phyloP scores from a whole-genome alignment of 2,113 vertebrate genomes.

The Thryonomys swinderianus region DNA sequence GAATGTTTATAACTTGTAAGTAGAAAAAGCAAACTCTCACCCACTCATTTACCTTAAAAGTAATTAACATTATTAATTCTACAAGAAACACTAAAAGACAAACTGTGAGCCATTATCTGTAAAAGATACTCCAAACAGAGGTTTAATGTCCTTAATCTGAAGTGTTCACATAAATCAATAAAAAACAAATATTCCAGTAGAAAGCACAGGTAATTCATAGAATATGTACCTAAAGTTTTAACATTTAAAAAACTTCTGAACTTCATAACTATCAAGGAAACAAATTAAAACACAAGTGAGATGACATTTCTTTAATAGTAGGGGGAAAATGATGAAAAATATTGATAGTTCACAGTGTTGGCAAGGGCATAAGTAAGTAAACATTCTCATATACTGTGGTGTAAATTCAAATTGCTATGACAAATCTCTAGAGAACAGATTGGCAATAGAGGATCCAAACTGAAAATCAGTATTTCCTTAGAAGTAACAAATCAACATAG shows the following conservation, averaged over 20 bases:
- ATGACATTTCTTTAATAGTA: constrained; percentile 25
- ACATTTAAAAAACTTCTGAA: neutral
- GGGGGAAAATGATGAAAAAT: constrained; percentile 52
- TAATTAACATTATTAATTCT: neutral
- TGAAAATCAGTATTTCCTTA: neutral
- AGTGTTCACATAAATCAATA: neutral
- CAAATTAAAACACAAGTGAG: constrained; percentile 46
- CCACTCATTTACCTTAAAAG: neutral
- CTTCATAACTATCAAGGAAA: constrained; percentile 3
- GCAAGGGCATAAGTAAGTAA: neutral
- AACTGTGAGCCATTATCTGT: constrained; percentile 32
- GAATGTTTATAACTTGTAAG: constrained; percentile 42
- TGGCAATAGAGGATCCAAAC: constrained; percentile 25
- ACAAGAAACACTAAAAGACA: constrained; percentile 42
- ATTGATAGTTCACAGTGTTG: neutral
- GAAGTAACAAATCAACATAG: neutral
- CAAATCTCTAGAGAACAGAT: constrained; percentile 34
- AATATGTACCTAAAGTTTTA: neutral
- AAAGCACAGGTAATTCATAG: neutral
- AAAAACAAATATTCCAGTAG: neutral
- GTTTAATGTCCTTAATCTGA: neutral
- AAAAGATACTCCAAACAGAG: constrained; percentile 1
- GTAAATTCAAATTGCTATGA: constrained; percentile 2
- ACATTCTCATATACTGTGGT: neutral
- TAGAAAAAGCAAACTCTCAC: constrained; percentile 32